Evolutionary conservation across 2,888 invertebrate genomes (phyloP), one percentile per base, ranked within the genome.

Genomic region (Meteorus colon): DNA sequence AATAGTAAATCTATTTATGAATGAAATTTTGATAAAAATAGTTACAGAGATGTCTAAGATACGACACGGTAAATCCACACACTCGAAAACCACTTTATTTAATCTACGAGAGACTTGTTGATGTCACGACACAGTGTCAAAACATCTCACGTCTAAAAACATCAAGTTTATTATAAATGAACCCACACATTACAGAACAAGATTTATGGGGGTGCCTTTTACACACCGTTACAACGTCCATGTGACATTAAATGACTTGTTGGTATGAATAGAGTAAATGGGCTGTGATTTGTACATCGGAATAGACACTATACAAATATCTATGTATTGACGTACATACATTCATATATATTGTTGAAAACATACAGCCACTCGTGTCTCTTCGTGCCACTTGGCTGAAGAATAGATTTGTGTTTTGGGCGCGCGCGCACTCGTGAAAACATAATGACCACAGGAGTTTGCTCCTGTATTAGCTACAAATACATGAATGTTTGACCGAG

Each of bases 271-370:
- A 84, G 87, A 84, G 84, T 82, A 88, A 88, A 88, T 88, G 87
- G 87, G 78, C 87, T 84, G 86, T 88, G 87, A 88, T 88, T 88
- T 88, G 87, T 88, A 87, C 86, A 82, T 84, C 81, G 85, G 83
- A 84, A 80, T 81, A 80, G 75, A 73, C 51, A 55, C 27, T 70
- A 67, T 41, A 63, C 29, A 27, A 31, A 48, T 74, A 71, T 71
- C 37, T 6, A 16, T 48, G n/a, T 48, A 48, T 45, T 4, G 5
- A n/a, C 4, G 6, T 45, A 16, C 14, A 48, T n/a, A 48, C n/a
- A 48, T 48, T 4, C n/a, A 19, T 55, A 19, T 55, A 55, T 55
- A 55, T 55, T 55, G 55, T 55, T 55, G 55, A 8, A 55, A 19
- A 63, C 48, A 31, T 66, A 66, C 45, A 73, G 48, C n/a, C 63